Evolutionary conservation across 1,140 invertebrate species (phyloP).

Genomic region (Bombus polaris): DNA sequence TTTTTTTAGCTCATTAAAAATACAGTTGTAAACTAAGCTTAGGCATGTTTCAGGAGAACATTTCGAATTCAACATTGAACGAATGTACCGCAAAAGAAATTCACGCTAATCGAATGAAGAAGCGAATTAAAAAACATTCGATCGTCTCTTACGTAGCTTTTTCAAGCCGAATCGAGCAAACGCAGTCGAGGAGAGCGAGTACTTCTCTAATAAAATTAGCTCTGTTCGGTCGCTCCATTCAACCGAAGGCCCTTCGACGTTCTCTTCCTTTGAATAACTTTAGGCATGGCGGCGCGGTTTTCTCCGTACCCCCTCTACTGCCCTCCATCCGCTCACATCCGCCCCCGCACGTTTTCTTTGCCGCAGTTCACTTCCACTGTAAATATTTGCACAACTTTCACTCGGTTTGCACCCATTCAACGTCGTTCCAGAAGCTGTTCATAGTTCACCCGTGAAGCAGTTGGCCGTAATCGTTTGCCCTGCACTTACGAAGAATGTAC

Average conservation of each 20-base stretch:
- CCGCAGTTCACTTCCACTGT: slow-evolving; percentile 55
- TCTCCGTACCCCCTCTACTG: too few relatives aligned
- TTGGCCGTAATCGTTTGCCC: slow-evolving; percentile 61
- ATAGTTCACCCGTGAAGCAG: slow-evolving; percentile 48
- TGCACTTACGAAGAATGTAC: slow-evolving; percentile 59
- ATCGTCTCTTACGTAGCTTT: neutral
- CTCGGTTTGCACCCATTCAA: slow-evolving; percentile 29
- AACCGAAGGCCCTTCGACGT: slow-evolving; percentile 4
- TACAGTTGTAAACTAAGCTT: neutral
- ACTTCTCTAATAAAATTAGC: slow-evolving; percentile 29
- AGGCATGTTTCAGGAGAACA: neutral
- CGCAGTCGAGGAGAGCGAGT: neutral
- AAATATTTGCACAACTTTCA: slow-evolving; percentile 68
- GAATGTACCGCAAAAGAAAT: neutral
- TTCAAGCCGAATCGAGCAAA: neutral
- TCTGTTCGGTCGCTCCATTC: slow-evolving; percentile 14
- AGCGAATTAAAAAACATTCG: neutral
- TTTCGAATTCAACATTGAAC: neutral
- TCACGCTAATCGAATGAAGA: neutral
- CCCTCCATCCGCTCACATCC: neutral
- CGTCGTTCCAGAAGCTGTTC: neutral
- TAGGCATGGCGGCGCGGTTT: neutral
- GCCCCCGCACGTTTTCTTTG: neutral
- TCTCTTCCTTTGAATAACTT: slow-evolving; percentile 32
- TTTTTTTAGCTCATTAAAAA: neutral